Conservation (phyloP, 92 coral and sea anemone species). For the Chrysogorgia sp. region DNA sequence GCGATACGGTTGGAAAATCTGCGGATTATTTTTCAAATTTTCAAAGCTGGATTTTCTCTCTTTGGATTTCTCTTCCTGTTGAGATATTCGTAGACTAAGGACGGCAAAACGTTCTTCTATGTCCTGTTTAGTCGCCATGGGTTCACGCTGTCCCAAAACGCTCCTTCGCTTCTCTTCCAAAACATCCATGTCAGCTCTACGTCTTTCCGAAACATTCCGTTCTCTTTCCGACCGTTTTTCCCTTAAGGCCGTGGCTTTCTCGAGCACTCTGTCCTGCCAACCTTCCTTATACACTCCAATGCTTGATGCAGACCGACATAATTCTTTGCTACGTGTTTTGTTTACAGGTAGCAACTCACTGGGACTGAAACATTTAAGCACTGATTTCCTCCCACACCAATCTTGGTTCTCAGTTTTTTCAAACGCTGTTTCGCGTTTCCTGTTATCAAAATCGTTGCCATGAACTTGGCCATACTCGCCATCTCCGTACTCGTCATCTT, state of each 20-base stretch:
- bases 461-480: background rate
- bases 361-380: too few relatives aligned
- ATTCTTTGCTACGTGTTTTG: background rate
- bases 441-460: background rate
- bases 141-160: background rate
- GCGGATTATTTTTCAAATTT: conserved; percentile 30
- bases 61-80: conserved; percentile 2
- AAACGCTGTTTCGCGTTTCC: background rate
- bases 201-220: conserved; percentile 27
- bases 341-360: background rate
- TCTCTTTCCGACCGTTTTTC: conserved; percentile 32
- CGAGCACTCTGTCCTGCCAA: conserved; percentile 37
- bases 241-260: conserved; percentile 1
- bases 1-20: conserved; percentile 30
- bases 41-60: conserved; percentile 14
- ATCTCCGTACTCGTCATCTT: background rate
- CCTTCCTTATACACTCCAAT: conserved; percentile 27
- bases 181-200: background rate
- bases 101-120: background rate
- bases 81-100: background rate
- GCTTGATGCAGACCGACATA: background rate
- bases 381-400: background rate
- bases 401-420: background rate
- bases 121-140: background rate
- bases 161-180: conserved; percentile 28